Evolutionary conservation across 2,797 vertebrate species (phyloP).

Genomic region (Florisuga fusca): DNA sequence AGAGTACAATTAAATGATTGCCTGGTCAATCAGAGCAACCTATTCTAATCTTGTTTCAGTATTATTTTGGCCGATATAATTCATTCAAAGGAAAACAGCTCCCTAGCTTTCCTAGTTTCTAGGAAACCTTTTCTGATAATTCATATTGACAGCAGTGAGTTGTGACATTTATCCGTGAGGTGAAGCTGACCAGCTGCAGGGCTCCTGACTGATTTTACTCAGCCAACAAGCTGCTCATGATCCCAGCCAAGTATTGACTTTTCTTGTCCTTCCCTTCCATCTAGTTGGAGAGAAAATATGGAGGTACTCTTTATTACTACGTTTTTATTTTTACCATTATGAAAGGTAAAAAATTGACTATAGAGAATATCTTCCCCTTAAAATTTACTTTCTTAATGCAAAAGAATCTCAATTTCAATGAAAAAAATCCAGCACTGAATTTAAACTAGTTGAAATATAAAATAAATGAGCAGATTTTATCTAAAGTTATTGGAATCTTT

Average conservation of each 20-base stretch:
- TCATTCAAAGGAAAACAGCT: conserved; percentile 34
- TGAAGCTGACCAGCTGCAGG: conserved; percentile 67
- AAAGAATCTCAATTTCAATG: conserved; percentile 33
- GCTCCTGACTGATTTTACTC: conserved; percentile 65
- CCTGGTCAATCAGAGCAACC: background rate
- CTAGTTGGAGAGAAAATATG: background rate
- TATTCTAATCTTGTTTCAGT: background rate
- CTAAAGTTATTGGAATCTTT: background rate
- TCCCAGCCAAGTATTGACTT: conserved; percentile 39
- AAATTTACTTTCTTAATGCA: conserved; percentile 26
- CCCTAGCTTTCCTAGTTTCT: background rate
- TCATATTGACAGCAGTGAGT: conserved; percentile 69
- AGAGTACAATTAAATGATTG: conserved; percentile 17
- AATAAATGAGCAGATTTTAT: conserved; percentile 46
- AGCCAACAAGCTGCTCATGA: conserved; percentile 31
- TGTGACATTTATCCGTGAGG: conserved; percentile 46
- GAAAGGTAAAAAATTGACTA: conserved; percentile 14
- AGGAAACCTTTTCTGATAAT: conserved; percentile 53
- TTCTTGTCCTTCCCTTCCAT: background rate
- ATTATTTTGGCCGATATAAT: conserved; percentile 8
- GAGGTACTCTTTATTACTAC: background rate
- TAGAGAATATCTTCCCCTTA: background rate
- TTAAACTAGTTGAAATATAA: conserved; percentile 41
- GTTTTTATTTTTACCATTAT: conserved; percentile 25
- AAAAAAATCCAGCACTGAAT: background rate